A percentile compares a stretch with the other conserved stretches of the same genome.
Evolutionary conservation across 2,888 invertebrate genomes (phyloP).

Genomic region (Opisthograptis luteolata): DNA sequence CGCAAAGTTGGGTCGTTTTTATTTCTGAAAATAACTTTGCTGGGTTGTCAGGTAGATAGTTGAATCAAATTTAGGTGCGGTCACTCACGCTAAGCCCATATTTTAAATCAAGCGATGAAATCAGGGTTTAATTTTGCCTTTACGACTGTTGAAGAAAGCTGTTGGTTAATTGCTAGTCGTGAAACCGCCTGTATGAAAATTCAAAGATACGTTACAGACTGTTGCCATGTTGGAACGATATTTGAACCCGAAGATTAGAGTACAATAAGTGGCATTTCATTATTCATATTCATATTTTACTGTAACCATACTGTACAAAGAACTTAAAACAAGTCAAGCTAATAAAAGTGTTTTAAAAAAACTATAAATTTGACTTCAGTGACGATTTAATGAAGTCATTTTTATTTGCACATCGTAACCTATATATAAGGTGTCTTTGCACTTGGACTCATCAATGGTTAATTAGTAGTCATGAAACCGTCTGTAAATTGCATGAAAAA

Average conservation of each 20-base stretch:
- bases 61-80: neutral
- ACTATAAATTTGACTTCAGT: too few relatives aligned
- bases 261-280: too few relatives aligned
- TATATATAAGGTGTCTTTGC: too few relatives aligned
- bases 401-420: too few relatives aligned
- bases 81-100: constrained; percentile 1
- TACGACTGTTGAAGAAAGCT: constrained; percentile 12
- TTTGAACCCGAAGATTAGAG: too few relatives aligned
- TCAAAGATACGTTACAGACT: neutral
- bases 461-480: neutral
- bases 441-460: neutral
- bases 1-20: neutral
- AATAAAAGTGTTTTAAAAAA: too few relatives aligned
- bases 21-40: neutral
- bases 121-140: constrained; percentile 5
- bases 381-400: too few relatives aligned
- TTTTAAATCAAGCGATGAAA: constrained; percentile 14
- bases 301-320: too few relatives aligned
- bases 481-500: neutral
- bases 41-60: neutral
- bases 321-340: too few relatives aligned
- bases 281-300: too few relatives aligned
- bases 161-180: constrained; percentile 3
- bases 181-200: neutral
- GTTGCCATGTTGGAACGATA: neutral